Evolutionary conservation across 2,797 vertebrate genomes (phyloP), one percentile per base, ranked within the genome.

Genomic region (Pseudotriccus pelzelni): DNA sequence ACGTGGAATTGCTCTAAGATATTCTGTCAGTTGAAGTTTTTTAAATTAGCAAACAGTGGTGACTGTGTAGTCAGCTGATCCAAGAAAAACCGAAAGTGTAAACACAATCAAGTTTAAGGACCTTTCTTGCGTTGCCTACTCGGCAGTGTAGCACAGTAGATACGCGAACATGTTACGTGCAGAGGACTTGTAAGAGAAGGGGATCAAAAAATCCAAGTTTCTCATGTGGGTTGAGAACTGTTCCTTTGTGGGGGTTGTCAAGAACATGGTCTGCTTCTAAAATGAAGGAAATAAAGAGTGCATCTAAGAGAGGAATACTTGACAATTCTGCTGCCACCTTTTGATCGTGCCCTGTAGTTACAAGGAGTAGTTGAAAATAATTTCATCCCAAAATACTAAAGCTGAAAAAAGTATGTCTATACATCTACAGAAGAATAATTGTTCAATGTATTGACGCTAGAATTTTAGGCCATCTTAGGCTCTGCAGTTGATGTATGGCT

Each of bases 281-380:
- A 93, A 56, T 34, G 44, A 94, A 84, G 77, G 41, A 90, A 81
- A 49, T 37, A 76, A 74, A 52, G 49, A 36, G 6, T 47, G 3
- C 28, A 3, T 21, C 22, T 59, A 14, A 39, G 53, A 46, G 53
- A 47, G 56, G 22, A 87, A 47, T 66, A 81, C 15, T 64, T 76
- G 94, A 41, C 95, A 94, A 79, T 95, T 82, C 77, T 94, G 86
- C 94, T 97, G 96, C 95, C 96, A 95, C 87, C 95, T 96, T 88
- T 96, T 80, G 95, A 78, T 85, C 3, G 0, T 43, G 52, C 66
- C 74, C 60, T 93, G 94, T 86, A 91, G 76, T 83, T 97, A 94
- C 85, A 94, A 94, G n/a, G 27, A 44, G 7, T 43, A 43, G 68
- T 75, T 87, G 72, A 47, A 92, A 80, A 67, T 30, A 7, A 43